phyloP scores from a whole-genome alignment of 2,797 vertebrate species.

The Aselliscus stoliczkanus region DNA sequence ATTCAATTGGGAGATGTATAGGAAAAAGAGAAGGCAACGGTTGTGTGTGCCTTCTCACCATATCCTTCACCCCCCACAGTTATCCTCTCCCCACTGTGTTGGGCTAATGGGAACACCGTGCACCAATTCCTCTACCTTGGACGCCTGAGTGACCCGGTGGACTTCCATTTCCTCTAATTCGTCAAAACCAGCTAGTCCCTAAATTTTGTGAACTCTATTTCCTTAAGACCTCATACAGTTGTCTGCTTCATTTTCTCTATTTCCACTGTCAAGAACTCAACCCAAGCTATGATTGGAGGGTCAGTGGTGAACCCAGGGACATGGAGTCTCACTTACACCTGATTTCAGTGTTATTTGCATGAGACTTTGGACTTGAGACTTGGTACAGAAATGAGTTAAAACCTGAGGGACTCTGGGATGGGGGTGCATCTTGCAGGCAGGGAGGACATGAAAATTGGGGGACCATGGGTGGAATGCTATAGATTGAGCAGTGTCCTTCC shows the following conservation, averaged over 20 bases:
- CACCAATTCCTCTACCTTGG: neutral
- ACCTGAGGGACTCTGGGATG: fast-evolving
- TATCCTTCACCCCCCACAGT: neutral
- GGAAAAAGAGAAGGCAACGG: neutral
- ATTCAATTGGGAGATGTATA: neutral
- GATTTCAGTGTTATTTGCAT: neutral
- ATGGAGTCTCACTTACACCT: neutral
- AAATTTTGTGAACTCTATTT: neutral
- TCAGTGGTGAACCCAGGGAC: neutral
- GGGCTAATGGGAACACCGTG: neutral
- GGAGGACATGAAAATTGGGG: neutral
- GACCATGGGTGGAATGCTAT: neutral
- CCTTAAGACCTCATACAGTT: neutral
- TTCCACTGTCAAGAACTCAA: neutral
- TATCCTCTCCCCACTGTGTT: too few species aligned
- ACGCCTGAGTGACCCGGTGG: neutral
- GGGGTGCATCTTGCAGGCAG: neutral
- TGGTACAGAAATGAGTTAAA: too few species aligned
- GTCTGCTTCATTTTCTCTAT: neutral
- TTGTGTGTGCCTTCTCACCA: neutral
- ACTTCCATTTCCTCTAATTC: neutral
- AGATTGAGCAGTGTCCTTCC: fast-evolving
- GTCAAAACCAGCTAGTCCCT: neutral
- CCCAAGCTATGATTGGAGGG: neutral
- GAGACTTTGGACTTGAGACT: neutral